Base-by-base conservation (phyloP, 2,797 vertebrate species). In the Muscicapa comitata region DNA sequence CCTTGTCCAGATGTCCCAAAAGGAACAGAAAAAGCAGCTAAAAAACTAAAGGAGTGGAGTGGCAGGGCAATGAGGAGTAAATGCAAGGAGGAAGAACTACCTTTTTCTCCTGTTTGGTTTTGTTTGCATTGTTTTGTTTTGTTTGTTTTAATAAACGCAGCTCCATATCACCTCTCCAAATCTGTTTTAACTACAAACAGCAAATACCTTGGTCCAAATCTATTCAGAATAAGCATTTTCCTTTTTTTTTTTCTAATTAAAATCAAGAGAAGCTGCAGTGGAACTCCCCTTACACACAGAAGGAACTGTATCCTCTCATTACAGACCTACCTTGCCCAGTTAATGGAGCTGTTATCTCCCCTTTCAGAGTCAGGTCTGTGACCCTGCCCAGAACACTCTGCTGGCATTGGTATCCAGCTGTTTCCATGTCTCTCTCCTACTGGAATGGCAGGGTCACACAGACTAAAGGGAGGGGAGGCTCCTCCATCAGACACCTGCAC, bases 281-380 rank as follows among this genome's bases (percentile, higher is more conserved):
- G 42, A 89, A 45, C 65, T 77, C 29, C 11, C 19, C 23, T 77
- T 57, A 59, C 40, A 67, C 15, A 31, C 6, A 54, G 75, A 54
- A 88, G 88, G 85, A 94, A 96, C 53, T 14, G 26, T 90, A 94
- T 93, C 75, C 90, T 87, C 90, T 93, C 87, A 93, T 96, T 96
- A 94, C 65, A 91, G 79, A 80, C 11, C 93, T 57, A 19, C 53
- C 81, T 80, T 77, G 75, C 81, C 78, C 78, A 94, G 81, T 57
- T 91, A 88, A 95, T 54, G 48, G 33, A 29, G 57, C 47, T 78
- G 58, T 65, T 61, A 89, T 89, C 81, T 94, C 23, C 1, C 18
- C 50, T 91, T 91, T 77, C 82, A 55, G 68, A 53, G 75, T 10
- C 38, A 42, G 55, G 74, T 67, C 84, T 73, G 16, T 85, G 87